A percentile compares a stretch with the other conserved stretches of the same genome.
phyloP scores from a whole-genome alignment of 2,888 invertebrate genomes.

The Serripes groenlandicus region DNA sequence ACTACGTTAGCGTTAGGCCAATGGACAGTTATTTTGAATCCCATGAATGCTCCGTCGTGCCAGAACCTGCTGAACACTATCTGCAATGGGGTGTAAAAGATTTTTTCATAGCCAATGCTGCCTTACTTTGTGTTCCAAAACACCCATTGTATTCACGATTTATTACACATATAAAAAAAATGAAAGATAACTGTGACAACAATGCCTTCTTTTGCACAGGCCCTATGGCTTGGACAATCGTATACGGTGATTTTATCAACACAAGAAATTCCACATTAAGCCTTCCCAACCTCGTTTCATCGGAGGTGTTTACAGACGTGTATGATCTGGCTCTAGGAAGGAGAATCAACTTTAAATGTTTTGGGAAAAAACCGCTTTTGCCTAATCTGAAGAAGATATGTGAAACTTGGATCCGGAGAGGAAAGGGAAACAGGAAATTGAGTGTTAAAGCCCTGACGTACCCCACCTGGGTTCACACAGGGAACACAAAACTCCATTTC shows the following conservation, averaged over 20 bases:
- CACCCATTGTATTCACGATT: no score
- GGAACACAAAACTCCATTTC: not conserved
- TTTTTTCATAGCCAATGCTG: not conserved
- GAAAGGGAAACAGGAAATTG: not conserved
- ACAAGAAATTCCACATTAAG: not conserved
- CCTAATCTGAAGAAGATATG: not conserved
- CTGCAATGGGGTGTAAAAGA: not conserved
- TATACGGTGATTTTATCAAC: not conserved
- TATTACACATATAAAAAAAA: not conserved
- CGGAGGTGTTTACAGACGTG: not conserved
- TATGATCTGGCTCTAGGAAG: not conserved
- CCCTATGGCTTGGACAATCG: not conserved
- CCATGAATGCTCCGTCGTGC: not conserved
- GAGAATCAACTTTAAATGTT: not conserved
- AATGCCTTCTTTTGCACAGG: not conserved
- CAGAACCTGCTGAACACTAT: not conserved
- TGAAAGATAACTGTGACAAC: not conserved
- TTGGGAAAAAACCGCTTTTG: not conserved
- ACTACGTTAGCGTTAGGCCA: not conserved
- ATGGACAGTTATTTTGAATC: not conserved
- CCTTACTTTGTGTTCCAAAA: not conserved
- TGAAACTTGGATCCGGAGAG: not conserved
- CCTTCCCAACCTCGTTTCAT: not conserved
- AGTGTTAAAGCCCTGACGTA: not conserved
- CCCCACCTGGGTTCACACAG: not conserved